These are phyloP conservation scores for Bettongia penicillata DNA, from an alignment of 2,113 vertebrate genomes.

Conservation along the genomic window DNA sequence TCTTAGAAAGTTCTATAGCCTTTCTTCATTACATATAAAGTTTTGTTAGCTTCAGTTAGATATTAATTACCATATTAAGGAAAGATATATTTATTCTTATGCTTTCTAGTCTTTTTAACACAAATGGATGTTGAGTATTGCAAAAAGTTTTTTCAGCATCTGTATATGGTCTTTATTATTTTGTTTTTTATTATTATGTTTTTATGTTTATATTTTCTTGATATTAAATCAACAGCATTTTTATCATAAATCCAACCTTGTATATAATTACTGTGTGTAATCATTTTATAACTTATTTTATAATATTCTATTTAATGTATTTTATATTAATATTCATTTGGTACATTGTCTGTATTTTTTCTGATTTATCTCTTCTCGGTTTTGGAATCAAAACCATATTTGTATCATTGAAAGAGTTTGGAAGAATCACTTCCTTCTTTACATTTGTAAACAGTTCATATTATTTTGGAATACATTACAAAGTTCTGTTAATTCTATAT, in stretches of 20 bases:
- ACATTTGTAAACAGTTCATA: not conserved
- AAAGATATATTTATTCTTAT: not conserved
- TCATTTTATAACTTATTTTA: not conserved
- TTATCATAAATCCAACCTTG: not conserved
- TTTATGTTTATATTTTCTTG: not conserved
- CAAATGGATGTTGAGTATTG: not conserved
- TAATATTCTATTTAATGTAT: not conserved
- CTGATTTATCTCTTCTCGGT: not conserved
- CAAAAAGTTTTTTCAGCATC: not conserved
- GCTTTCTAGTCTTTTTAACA: not conserved
- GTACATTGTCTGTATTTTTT: not conserved
- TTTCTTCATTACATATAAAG: not conserved
- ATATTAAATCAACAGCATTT: not conserved
- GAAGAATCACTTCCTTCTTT: not conserved
- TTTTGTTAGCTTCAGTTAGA: not conserved
- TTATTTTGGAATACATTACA: not conserved
- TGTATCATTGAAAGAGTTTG: not conserved
- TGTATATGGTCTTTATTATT: not conserved
- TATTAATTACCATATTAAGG: not conserved
- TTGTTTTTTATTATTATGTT: not conserved
- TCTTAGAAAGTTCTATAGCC: not conserved
- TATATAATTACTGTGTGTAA: not conserved
- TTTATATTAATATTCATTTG: not conserved
- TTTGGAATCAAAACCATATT: not conserved
- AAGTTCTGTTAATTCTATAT: not conserved